Conservation (phyloP, 1,140 invertebrate species). For the Schlechtendalia chinensis region DNA sequence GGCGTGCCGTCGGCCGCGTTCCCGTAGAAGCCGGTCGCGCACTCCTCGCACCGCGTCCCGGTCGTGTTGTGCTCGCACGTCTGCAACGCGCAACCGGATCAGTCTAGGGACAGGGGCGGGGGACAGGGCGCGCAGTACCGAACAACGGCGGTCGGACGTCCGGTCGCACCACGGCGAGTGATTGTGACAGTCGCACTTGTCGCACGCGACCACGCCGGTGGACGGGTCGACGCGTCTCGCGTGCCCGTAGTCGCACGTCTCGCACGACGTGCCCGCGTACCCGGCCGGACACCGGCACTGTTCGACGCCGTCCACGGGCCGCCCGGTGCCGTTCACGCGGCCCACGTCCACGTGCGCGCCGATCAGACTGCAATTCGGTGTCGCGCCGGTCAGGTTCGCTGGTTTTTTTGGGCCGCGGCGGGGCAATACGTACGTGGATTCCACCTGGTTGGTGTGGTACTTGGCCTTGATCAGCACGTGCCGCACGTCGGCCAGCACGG, state of each 20-base stretch:
- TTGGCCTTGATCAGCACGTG: conserved; percentile 82
- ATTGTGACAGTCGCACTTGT: conserved; percentile 84
- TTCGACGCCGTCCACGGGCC: conserved; percentile 57
- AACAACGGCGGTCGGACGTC: conserved; percentile 73
- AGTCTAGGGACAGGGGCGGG: no score
- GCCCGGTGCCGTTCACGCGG: conserved; percentile 50
- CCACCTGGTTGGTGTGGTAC: conserved; percentile 91
- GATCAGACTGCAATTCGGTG: conserved; percentile 51
- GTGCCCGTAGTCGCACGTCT: conserved; percentile 81
- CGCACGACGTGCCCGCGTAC: conserved; percentile 79
- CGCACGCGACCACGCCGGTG: conserved; percentile 64
- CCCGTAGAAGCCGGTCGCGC: conserved; percentile 86
- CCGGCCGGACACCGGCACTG: conserved; percentile 63
- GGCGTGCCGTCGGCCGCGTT: conserved; percentile 73
- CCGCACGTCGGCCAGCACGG: conserved; percentile 76
- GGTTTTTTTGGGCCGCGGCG: no score
- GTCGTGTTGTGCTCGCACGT: conserved; percentile 70
- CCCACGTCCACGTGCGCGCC: conserved; percentile 52
- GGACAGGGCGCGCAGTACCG: conserved; percentile 58
- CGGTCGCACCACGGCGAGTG: conserved; percentile 82
- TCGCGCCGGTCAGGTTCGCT: no score
- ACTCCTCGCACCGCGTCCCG: conserved; percentile 79
- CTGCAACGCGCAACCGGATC: no score
- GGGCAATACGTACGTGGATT: conserved; percentile 77
- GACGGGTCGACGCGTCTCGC: conserved; percentile 54